Evolutionary conservation across 2,797 vertebrate species (phyloP).

Genomic region (Propithecus perrieri): DNA sequence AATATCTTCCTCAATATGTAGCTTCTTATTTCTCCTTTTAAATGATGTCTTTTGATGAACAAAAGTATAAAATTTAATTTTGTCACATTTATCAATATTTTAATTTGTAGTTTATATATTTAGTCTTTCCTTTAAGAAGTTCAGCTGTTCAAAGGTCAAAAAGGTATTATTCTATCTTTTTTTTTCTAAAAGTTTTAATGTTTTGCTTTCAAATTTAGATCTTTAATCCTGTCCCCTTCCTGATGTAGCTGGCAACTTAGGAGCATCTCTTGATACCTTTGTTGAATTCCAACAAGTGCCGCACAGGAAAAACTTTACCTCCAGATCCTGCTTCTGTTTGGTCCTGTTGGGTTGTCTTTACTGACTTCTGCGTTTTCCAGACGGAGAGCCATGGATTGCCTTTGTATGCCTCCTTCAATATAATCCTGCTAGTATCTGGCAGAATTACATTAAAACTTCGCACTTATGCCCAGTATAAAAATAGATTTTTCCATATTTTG

Average conservation of each 20-base stretch:
- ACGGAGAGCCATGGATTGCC: neutral
- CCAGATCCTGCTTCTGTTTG: neutral
- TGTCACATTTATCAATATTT: neutral
- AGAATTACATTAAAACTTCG: neutral
- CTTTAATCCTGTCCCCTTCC: neutral
- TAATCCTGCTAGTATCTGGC: neutral
- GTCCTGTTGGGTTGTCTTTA: neutral
- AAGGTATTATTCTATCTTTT: neutral
- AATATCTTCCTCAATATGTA: neutral
- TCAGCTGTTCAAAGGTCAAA: neutral
- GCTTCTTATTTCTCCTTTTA: conserved; percentile 5
- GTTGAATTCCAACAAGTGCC: neutral
- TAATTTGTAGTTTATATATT: conserved; percentile 5
- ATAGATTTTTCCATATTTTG: neutral
- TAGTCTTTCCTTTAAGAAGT: conserved; percentile 13
- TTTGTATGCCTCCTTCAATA: neutral
- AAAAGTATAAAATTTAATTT: neutral
- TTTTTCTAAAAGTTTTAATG: neutral
- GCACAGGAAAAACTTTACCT: neutral
- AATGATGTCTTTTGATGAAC: neutral
- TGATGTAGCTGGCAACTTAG: neutral
- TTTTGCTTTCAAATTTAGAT: neutral
- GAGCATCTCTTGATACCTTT: neutral
- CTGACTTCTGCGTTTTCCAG: neutral
- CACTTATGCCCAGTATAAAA: neutral